These are phyloP conservation scores for Cathartes aura DNA, from an alignment of 2,113 vertebrate genomes.

Conservation along the genomic window DNA sequence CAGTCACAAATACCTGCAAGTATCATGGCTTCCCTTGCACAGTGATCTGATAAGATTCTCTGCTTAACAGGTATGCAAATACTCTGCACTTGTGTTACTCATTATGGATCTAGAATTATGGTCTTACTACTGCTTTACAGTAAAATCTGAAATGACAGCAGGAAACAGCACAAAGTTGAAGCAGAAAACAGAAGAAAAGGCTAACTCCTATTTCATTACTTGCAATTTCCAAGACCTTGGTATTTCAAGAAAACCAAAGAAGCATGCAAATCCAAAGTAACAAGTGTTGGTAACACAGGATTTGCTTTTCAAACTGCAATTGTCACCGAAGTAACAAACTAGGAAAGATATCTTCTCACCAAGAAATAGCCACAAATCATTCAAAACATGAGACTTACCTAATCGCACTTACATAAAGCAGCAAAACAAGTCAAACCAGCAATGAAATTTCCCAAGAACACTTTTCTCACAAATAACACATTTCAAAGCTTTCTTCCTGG, in stretches of 20 bases:
- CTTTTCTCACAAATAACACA: not conserved
- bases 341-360: not conserved
- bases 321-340: not conserved
- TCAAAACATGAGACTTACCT: conserved; percentile 48
- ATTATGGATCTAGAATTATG: not conserved
- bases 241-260: not conserved
- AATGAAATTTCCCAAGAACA: not conserved
- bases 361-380: not conserved
- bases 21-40: not conserved
- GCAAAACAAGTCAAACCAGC: conserved; percentile 12
- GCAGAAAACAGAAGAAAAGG: not conserved
- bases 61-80: not conserved
- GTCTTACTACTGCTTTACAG: not conserved
- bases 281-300: not conserved
- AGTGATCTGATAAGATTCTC: not conserved
- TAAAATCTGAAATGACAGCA: not conserved
- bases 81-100: not conserved
- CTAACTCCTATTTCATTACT: not conserved
- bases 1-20: not conserved
- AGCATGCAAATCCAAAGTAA: not conserved
- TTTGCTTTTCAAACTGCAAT: not conserved
- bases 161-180: not conserved
- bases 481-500: not conserved
- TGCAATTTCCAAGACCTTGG: not conserved
- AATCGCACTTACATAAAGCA: not conserved